These are phyloP conservation scores for Listronotus oregonensis DNA, from an alignment of 1,140 invertebrate genomes.

Conservation along the genomic window DNA sequence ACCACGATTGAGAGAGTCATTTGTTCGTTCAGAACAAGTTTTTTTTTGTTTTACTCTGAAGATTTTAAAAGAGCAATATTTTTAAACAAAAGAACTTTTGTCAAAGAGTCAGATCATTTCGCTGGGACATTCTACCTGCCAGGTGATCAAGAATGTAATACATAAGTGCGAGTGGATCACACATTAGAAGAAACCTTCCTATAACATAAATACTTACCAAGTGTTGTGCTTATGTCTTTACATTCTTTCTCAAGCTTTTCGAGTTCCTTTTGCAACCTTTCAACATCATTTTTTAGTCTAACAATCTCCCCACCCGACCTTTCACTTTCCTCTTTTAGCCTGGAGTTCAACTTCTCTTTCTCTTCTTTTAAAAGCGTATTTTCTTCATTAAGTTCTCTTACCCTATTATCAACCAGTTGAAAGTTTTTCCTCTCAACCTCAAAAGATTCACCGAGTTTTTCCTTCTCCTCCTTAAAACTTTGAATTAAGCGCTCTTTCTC, in stretches of 20 bases:
- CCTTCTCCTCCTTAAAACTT: conserved; percentile 4
- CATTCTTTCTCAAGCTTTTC: conserved; percentile 9
- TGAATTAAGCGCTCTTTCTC: conserved; percentile 17
- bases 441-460: conserved; percentile 17
- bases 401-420: conserved; percentile 16
- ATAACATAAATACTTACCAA: conserved; percentile 7
- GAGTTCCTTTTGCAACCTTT: conserved; percentile 6
- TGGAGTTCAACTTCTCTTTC: conserved; percentile 19
- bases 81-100: too few relatives aligned
- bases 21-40: too few relatives aligned
- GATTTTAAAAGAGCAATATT: too few relatives aligned
- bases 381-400: conserved; percentile 28
- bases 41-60: too few relatives aligned
- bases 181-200: too few relatives aligned
- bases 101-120: too few relatives aligned
- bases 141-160: too few relatives aligned
- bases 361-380: conserved; percentile 32
- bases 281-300: conserved; percentile 7
- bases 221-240: too few relatives aligned
- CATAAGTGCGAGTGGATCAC: too few relatives aligned
- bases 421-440: conserved; percentile 21
- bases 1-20: too few relatives aligned
- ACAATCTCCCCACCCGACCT: conserved; percentile 3
- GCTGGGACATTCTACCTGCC: too few relatives aligned
- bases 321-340: conserved; percentile 17